Evolutionary conservation across 2,888 invertebrate genomes (phyloP), one percentile per base, ranked within the genome.

Genomic region (Lasioglossum morio): DNA sequence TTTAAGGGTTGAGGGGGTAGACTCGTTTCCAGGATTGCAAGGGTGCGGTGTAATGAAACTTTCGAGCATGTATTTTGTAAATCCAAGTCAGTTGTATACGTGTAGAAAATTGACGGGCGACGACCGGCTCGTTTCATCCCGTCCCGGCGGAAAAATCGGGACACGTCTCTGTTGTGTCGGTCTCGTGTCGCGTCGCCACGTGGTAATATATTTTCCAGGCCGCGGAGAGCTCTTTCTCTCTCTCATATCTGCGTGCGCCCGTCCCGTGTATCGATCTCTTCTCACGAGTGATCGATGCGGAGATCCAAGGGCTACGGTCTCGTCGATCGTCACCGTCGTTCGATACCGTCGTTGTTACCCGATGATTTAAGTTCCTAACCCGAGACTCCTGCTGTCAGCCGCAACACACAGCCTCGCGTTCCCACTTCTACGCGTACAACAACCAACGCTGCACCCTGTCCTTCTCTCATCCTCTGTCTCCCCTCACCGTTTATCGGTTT

Each of bases 361-460:
- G 89, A 92, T 92, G 92, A 92, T 92, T 92, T 91, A 92, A 90
- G 87, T 88, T 87, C 89, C 87, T 87, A 89, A 87, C 89, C 89
- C 88, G 87, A 91, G 92, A 91, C 93, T 92, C 92, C 93, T 89
- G 92, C 93, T 93, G 93, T 92, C 93, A 92, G 86, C 78, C 86
- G 80, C 85, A 89, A 91, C 91, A 90, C 91, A 90, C 92, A 91
- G 90, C 90, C 60, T 23, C 88, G 82, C 90, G 88, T 91, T 91
- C 89, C 91, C 90, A 91, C 90, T 92, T 91, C 88, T 89, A 85
- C 88, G 85, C 87, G 84, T 70, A 69, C 60, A 66, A 76, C 78
- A 72, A 37, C 70, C 34, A 34, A 0, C 34, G 80, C 84, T 80
- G 82, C 85, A 77, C 79, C 81, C 84, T 79, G 75, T 88, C 70